Percentiles rank a stretch among this genome's conserved stretches.
Conservation (phyloP, 2,113 vertebrate genomes). For the Vombatus ursinus region DNA sequence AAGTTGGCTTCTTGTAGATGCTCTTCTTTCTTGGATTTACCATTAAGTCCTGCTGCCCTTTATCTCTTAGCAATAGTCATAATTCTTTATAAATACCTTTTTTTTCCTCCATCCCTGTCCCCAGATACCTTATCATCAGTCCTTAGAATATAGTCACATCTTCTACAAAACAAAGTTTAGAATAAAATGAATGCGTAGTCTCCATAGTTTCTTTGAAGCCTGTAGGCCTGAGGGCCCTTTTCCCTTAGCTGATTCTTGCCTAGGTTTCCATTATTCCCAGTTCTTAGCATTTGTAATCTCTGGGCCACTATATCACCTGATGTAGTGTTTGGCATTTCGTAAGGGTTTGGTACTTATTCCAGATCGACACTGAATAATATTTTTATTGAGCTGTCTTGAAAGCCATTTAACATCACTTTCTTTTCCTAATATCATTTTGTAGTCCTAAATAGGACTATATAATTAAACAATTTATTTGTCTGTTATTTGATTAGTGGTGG, state of each 20-base stretch:
- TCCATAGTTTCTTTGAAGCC: background rate
- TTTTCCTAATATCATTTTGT: too few relatives aligned
- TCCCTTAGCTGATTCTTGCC: background rate
- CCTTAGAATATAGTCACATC: background rate
- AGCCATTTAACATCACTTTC: background rate
- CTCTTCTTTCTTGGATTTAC: too few relatives aligned
- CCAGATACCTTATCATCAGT: too few relatives aligned
- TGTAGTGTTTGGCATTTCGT: too few relatives aligned
- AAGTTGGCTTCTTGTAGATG: too few relatives aligned
- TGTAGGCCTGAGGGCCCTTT: background rate
- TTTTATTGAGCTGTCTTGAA: background rate
- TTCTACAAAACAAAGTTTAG: background rate
- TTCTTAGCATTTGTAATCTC: background rate
- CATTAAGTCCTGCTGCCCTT: too few relatives aligned
- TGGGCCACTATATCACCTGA: background rate
- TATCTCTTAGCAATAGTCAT: too few relatives aligned
- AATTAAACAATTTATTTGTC: background rate
- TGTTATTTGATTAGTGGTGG: background rate
- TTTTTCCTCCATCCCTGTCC: too few relatives aligned
- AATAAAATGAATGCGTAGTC: background rate
- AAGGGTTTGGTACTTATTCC: background rate
- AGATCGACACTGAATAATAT: background rate
- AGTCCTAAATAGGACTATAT: too few relatives aligned
- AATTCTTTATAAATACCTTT: too few relatives aligned
- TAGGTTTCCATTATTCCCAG: background rate